Conservation (phyloP, 1,140 invertebrate species). For the Halesus radiatus region DNA sequence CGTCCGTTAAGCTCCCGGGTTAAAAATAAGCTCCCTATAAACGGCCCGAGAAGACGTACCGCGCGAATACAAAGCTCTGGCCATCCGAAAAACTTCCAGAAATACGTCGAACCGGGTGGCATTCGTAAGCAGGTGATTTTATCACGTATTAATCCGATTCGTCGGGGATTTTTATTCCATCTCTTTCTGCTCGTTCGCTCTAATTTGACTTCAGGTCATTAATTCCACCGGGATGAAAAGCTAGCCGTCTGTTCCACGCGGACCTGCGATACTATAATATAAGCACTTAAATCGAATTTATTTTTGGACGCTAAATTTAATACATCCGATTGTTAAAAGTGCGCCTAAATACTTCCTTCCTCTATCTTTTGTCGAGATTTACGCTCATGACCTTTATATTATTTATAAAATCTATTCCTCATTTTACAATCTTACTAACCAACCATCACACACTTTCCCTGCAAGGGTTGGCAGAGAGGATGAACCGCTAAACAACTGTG, state of each 20-base stretch:
- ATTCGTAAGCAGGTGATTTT: neutral
- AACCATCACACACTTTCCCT: too few species aligned
- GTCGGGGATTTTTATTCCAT: neutral
- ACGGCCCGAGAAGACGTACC: conserved; percentile 1
- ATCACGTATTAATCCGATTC: neutral
- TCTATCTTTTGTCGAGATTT: too few species aligned
- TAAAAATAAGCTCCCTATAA: conserved; percentile 52
- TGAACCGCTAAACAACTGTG: too few species aligned
- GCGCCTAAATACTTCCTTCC: too few species aligned
- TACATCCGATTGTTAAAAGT: too few species aligned
- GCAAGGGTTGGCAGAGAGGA: too few species aligned
- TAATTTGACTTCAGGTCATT: neutral
- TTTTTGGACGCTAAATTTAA: conserved; percentile 2
- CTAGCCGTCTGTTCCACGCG: neutral
- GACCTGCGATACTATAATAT: too few species aligned
- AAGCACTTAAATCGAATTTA: too few species aligned
- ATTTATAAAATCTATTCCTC: too few species aligned
- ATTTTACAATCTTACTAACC: too few species aligned
- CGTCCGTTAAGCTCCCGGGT: conserved; percentile 44
- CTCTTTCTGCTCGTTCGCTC: conserved; percentile 3
- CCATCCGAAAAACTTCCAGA: neutral
- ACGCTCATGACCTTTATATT: too few species aligned
- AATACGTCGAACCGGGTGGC: neutral
- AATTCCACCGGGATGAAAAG: neutral
- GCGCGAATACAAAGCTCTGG: conserved; percentile 3